Evolutionary conservation across 2,113 vertebrate species (phyloP).

Genomic region (Odocoileus virginianus): DNA sequence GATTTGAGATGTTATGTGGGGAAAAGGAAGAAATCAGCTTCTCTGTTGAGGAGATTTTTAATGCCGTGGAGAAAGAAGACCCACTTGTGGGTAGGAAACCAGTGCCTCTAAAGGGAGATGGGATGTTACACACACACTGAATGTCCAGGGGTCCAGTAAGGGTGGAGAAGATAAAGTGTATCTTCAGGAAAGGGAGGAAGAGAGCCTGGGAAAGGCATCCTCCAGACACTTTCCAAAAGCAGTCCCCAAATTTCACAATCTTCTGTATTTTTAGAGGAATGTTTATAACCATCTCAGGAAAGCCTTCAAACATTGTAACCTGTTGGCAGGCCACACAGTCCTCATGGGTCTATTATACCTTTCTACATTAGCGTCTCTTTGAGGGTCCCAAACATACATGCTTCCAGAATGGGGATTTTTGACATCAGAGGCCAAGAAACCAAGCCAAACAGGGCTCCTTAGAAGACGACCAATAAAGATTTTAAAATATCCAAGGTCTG

Average conservation of each 20-base stretch:
- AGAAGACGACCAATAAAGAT: neutral
- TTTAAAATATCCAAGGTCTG: neutral
- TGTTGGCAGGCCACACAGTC: neutral
- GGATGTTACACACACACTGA: neutral
- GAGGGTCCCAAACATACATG: neutral
- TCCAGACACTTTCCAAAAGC: neutral
- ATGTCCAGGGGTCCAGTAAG: neutral
- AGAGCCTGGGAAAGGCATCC: neutral
- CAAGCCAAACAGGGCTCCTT: neutral
- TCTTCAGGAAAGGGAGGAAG: neutral
- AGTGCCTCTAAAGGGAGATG: neutral
- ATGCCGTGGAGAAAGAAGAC: neutral
- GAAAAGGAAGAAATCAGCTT: neutral
- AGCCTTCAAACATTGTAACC: neutral
- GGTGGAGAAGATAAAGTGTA: neutral
- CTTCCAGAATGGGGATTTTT: neutral
- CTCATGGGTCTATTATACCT: neutral
- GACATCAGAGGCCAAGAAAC: neutral
- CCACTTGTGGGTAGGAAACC: neutral
- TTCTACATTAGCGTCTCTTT: neutral
- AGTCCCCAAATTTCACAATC: neutral
- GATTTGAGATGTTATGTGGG: neutral
- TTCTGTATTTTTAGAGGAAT: neutral
- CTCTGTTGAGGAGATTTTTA: constrained; percentile 35
- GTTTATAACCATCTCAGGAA: neutral